Evolutionary conservation across 2,888 invertebrate species (phyloP).

Genomic region (Abscondita cerata): DNA sequence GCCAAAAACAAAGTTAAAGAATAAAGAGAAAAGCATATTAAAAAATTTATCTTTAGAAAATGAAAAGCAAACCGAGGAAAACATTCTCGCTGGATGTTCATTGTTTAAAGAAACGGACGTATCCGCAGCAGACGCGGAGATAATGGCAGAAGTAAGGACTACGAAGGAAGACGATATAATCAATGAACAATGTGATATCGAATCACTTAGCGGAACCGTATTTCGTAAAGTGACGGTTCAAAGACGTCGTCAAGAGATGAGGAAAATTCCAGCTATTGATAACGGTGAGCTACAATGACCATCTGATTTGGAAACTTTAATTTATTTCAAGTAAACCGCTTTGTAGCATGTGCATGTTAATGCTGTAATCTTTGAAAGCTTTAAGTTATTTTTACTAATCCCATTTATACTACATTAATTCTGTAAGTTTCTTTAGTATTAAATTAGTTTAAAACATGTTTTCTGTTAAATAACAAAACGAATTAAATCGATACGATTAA

Average conservation of each 20-base stretch:
- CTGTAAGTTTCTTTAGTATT: no score
- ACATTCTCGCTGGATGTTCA: slow-evolving; percentile 18
- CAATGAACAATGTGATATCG: slow-evolving; percentile 55
- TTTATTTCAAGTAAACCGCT: no score
- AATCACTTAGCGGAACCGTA: slow-evolving; percentile 68
- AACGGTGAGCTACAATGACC: slow-evolving; percentile 49
- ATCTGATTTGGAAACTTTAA: no score
- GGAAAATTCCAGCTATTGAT: slow-evolving; percentile 56
- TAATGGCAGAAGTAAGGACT: slow-evolving; percentile 16
- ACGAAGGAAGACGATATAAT: slow-evolving; percentile 19
- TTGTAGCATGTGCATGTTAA: no score
- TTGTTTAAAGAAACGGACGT: slow-evolving; percentile 21
- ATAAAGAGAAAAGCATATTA: slow-evolving; percentile 28
- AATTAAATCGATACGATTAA: no score
- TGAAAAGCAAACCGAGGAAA: slow-evolving; percentile 5
- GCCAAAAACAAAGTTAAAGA: slow-evolving; percentile 10
- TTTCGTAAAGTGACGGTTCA: slow-evolving; percentile 71
- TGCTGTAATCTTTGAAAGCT: no score
- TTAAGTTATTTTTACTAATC: no score
- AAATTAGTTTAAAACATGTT: no score
- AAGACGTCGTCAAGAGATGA: slow-evolving; percentile 61
- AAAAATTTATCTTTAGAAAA: slow-evolving; percentile 29
- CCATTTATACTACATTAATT: no score
- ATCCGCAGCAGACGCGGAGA: slow-evolving; percentile 11
- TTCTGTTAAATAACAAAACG: no score